Conservation (phyloP, 2,888 invertebrate genomes). For the Drosophila aldrichi region DNA sequence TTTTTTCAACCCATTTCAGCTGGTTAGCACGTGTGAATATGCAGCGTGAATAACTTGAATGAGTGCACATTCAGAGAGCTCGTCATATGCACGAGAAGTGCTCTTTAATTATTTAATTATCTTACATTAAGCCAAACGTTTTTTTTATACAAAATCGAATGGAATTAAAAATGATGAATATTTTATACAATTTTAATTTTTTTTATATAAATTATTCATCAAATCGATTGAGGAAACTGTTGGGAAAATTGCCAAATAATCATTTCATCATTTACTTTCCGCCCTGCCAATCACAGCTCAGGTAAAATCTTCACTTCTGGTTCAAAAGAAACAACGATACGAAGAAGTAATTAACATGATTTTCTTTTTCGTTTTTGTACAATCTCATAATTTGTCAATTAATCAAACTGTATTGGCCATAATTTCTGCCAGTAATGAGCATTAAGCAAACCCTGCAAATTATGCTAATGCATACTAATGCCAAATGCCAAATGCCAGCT, state of each 20-base stretch:
- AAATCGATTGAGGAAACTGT: background rate
- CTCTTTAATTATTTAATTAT: no score
- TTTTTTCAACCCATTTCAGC: background rate
- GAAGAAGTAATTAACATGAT: slow-evolving; percentile 1
- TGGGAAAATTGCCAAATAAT: background rate
- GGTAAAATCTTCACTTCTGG: slow-evolving; percentile 3
- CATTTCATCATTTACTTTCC: background rate
- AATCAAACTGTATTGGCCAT: slow-evolving; percentile 29
- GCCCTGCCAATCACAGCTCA: no score
- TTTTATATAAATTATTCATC: background rate
- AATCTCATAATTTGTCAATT: slow-evolving; percentile 25
- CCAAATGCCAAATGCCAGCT: slow-evolving; percentile 5
- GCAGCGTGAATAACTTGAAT: background rate
- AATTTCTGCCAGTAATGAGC: slow-evolving; percentile 21
- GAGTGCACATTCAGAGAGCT: background rate
- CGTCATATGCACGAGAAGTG: background rate
- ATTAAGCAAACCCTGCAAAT: slow-evolving; percentile 12
- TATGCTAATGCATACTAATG: slow-evolving; percentile 20
- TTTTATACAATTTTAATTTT: no score
- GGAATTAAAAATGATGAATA: no score
- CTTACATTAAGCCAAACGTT: no score
- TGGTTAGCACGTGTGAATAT: background rate
- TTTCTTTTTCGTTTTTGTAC: no score
- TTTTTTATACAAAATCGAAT: no score
- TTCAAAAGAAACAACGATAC: background rate